Evolutionary conservation across 2,888 invertebrate genomes (phyloP).

Genomic region (Salpingus planirostris): DNA sequence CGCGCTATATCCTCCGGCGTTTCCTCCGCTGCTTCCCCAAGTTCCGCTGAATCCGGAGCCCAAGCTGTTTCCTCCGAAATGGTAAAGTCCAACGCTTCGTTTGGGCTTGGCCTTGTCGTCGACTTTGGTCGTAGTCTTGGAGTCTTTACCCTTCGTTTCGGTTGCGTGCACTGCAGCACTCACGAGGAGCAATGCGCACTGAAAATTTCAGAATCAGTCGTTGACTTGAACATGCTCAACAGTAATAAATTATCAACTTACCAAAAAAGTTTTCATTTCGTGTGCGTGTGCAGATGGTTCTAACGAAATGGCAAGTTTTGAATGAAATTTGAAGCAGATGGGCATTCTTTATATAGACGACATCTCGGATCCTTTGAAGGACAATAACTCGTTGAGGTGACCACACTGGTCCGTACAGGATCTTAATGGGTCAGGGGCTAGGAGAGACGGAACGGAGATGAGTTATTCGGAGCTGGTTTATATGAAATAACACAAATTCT

Average conservation of each 20-base stretch:
- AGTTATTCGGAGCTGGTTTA: background rate
- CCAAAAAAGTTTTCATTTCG: slow-evolving; percentile 16
- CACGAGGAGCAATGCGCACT: slow-evolving; percentile 9
- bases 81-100: slow-evolving; percentile 7
- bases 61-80: background rate
- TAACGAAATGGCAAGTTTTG: background rate
- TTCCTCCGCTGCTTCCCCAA: slow-evolving; percentile 2
- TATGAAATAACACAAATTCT: too few relatives aligned
- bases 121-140: too few relatives aligned
- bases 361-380: background rate
- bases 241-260: slow-evolving; percentile 9
- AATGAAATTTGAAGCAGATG: too few relatives aligned
- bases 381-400: slow-evolving; percentile 3
- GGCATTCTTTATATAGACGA: slow-evolving; percentile 3
- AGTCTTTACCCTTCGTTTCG: slow-evolving; percentile 1
- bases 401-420: background rate
- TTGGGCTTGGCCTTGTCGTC: slow-evolving; percentile 10
- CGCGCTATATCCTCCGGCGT: background rate
- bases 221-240: background rate
- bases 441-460: background rate
- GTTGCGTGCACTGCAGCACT: slow-evolving; percentile 8
- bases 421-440: slow-evolving; percentile 6
- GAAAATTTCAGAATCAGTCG: slow-evolving; percentile 10
- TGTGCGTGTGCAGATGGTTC: background rate
- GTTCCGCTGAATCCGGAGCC: slow-evolving; percentile 1